Percentiles rank a stretch among this genome's conserved stretches.
Evolutionary conservation across 2,797 vertebrate species (phyloP).

Genomic region (Enoplosus armatus): DNA sequence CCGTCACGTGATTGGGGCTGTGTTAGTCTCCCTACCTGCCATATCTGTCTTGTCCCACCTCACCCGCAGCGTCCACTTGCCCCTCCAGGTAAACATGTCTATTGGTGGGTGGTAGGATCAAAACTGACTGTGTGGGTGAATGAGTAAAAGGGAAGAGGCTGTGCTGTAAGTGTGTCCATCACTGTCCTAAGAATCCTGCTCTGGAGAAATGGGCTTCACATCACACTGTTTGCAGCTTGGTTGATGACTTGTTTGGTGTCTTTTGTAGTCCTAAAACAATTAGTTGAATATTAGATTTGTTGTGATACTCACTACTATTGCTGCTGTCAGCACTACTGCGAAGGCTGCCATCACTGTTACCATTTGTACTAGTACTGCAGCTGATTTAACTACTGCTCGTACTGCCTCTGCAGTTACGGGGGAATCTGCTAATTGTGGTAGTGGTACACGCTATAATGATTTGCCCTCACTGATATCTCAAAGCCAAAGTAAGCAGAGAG

Average conservation of each 20-base stretch:
- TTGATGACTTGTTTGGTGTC: not conserved
- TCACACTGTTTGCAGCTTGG: not conserved
- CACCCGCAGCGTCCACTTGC: constrained; percentile 86
- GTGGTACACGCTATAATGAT: constrained; percentile 14
- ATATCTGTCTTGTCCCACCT: constrained; percentile 94
- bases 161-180: not conserved
- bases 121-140: not conserved
- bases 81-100: constrained; percentile 88
- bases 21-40: constrained; percentile 94
- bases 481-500: constrained; percentile 45
- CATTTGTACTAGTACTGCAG: not conserved
- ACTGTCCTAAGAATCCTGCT: not conserved
- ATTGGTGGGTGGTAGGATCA: not conserved
- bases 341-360: no score
- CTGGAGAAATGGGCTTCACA: not conserved
- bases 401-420: not conserved
- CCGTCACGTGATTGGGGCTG: constrained; percentile 92
- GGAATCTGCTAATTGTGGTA: constrained; percentile 8
- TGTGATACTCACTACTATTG: no score
- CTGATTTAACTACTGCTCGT: constrained; percentile 5
- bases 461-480: constrained; percentile 23
- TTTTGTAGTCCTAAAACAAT: not conserved
- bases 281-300: not conserved
- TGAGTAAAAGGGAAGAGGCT: not conserved
- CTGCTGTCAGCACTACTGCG: no score